phyloP scores from a whole-genome alignment of 2,113 vertebrate genomes.

The Hydropotes inermis region DNA sequence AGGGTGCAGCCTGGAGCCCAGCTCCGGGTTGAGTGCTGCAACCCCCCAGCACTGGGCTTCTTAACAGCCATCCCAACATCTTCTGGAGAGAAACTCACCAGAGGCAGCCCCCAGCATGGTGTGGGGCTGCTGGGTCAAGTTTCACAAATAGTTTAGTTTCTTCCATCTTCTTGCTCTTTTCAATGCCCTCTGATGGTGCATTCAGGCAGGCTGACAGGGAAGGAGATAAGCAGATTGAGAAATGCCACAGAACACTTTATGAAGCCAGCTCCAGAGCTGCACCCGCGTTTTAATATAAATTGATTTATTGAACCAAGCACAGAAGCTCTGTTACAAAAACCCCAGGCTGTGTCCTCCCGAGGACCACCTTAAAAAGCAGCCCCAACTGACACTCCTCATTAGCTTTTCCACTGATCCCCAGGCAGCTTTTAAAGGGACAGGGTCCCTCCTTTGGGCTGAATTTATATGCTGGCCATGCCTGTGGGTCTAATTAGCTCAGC shows the following conservation, averaged over 20 bases:
- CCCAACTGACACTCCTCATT: constrained; percentile 82
- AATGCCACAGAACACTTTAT: constrained; percentile 74
- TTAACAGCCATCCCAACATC: constrained; percentile 62
- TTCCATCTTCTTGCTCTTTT: constrained; percentile 31
- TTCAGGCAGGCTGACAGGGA: constrained; percentile 63
- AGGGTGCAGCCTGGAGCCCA: constrained; percentile 45
- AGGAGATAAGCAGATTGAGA: constrained; percentile 75
- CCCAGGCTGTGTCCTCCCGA: constrained; percentile 77
- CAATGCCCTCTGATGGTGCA: constrained; percentile 49
- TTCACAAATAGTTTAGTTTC: neutral
- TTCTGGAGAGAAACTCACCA: constrained; percentile 50
- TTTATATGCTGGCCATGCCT: constrained; percentile 78
- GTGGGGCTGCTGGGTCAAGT: constrained; percentile 45
- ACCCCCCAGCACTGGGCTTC: constrained; percentile 48
- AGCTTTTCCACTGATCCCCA: constrained; percentile 79
- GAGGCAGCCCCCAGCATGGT: constrained; percentile 54
- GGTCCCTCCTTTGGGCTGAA: constrained; percentile 78
- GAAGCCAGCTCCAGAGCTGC: constrained; percentile 54
- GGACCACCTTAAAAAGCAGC: constrained; percentile 82
- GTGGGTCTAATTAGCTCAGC: constrained; percentile 80
- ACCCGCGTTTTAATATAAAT: constrained; percentile 78
- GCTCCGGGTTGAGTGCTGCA: constrained; percentile 38
- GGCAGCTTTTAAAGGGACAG: constrained; percentile 84
- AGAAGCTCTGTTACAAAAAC: constrained; percentile 79
- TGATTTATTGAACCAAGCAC: constrained; percentile 83